Evolutionary conservation across 1,140 invertebrate genomes (phyloP).

Genomic region (Trypoxylus dichotomus): DNA sequence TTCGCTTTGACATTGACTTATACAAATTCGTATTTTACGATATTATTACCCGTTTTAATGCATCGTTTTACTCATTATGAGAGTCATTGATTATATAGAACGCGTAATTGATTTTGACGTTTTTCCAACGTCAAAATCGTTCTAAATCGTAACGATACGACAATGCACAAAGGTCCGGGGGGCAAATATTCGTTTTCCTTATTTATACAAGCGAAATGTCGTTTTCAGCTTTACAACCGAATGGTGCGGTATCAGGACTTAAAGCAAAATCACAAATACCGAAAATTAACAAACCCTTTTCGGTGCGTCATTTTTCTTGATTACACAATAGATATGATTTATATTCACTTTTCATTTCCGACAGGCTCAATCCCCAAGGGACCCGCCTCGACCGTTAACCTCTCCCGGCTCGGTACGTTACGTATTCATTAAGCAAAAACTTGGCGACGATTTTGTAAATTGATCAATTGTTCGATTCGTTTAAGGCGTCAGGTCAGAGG

Average conservation of each 20-base stretch:
- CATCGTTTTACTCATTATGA: too few relatives aligned
- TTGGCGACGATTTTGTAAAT: neutral
- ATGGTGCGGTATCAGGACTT: neutral
- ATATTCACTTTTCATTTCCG: neutral
- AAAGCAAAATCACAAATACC: conserved; percentile 19
- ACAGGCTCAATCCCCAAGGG: neutral
- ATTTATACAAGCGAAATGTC: too few relatives aligned
- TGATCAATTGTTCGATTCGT: too few relatives aligned
- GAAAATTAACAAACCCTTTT: conserved; percentile 22
- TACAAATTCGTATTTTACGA: neutral
- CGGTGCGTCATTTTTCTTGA: neutral
- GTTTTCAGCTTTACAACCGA: neutral
- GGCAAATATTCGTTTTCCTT: too few relatives aligned
- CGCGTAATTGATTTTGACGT: neutral
- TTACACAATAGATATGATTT: neutral
- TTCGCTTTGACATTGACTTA: neutral
- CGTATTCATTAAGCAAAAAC: neutral
- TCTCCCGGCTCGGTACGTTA: neutral
- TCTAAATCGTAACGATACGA: neutral
- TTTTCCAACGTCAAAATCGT: too few relatives aligned
- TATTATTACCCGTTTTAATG: too few relatives aligned
- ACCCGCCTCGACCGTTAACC: neutral
- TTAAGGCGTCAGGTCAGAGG: neutral
- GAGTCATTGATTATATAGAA: too few relatives aligned
- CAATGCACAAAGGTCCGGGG: too few relatives aligned